Percentiles rank a stretch among this genome's conserved stretches.
Conservation (phyloP, 2,888 invertebrate species). For the Heliconius cydno region DNA sequence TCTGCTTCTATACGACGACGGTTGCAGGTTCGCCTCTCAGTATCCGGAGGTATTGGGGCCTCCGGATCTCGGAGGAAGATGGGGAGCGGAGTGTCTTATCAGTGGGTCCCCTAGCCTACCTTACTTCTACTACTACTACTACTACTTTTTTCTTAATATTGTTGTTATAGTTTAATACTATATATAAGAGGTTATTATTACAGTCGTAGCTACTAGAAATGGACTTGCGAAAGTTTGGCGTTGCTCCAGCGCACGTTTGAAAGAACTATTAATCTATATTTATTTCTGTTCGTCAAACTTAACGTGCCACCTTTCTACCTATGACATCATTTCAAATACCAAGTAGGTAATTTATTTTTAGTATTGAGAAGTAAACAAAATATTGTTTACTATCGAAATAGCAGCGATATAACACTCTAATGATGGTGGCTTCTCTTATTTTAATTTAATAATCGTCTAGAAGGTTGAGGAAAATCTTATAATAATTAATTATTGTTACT, state of each 20-base stretch:
- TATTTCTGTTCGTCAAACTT: conserved; percentile 48
- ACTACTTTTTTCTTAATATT: too few species aligned
- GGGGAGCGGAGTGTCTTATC: not conserved
- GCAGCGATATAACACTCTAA: not conserved
- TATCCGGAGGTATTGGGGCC: too few species aligned
- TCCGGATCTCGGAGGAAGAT: not conserved
- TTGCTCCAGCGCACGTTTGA: conserved; percentile 69
- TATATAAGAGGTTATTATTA: not conserved
- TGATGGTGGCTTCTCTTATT: not conserved
- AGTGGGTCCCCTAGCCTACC: not conserved
- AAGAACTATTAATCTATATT: conserved; percentile 72
- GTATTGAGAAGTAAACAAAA: not conserved
- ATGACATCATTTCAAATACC: conserved; percentile 45
- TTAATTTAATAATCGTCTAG: too few species aligned
- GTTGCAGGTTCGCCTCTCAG: too few species aligned
- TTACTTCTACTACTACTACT: too few species aligned
- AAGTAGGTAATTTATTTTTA: conserved; percentile 10
- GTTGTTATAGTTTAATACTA: not conserved
- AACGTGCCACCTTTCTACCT: conserved; percentile 46
- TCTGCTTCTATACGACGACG: too few species aligned
- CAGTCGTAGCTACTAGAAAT: conserved; percentile 8
- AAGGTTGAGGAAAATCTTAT: too few species aligned
- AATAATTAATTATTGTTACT: not conserved
- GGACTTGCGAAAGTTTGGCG: conserved; percentile 60
- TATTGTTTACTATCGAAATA: not conserved